phyloP scores from a whole-genome alignment of 2,113 vertebrate genomes.

The Thymallus thymallus region DNA sequence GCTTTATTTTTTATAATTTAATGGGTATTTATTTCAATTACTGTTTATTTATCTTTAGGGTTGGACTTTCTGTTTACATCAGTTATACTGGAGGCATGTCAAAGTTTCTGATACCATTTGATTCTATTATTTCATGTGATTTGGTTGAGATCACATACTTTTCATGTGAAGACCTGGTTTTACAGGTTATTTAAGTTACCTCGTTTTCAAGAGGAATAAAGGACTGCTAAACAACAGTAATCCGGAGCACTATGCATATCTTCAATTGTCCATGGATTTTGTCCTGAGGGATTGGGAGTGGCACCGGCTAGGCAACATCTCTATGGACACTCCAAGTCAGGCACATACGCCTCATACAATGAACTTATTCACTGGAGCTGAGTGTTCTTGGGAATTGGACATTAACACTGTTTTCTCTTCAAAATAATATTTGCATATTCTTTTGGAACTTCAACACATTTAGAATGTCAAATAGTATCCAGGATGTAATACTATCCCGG shows the following conservation, averaged over 20 bases:
- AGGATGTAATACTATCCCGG: no score
- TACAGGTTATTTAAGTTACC: slow-evolving; percentile 49
- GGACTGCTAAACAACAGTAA: slow-evolving; percentile 15
- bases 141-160: slow-evolving; percentile 17
- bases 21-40: slow-evolving; percentile 31
- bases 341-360: no score
- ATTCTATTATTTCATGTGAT: slow-evolving; percentile 13
- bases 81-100: slow-evolving; percentile 13
- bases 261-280: background rate
- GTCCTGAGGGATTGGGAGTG: no score
- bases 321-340: no score
- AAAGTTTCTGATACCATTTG: slow-evolving; percentile 24
- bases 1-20: slow-evolving; percentile 5
- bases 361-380: no score
- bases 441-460: no score
- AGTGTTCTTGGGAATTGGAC: no score
- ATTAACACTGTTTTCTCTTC: no score
- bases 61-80: slow-evolving; percentile 19
- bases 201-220: slow-evolving; percentile 48
- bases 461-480: no score
- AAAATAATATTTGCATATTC: no score
- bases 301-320: no score
- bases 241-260: background rate
- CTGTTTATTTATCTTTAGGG: slow-evolving; percentile 41
- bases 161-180: slow-evolving; percentile 45